These are phyloP conservation scores for Eueremaeus valkanovi DNA, from an alignment of 2,888 invertebrate genomes.

Conservation along the genomic window DNA sequence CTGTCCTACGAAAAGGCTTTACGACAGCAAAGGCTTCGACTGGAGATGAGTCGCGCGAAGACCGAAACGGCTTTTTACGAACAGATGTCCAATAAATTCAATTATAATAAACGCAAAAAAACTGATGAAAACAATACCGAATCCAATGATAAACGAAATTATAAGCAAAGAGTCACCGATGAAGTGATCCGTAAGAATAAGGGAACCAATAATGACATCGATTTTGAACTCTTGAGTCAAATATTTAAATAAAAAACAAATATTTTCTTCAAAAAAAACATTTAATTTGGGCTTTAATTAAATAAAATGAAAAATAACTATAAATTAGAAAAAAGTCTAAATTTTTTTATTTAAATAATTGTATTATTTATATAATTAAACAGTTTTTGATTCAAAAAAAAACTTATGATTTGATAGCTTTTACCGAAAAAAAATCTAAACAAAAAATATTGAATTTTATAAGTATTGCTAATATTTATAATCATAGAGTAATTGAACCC, in stretches of 20 bases:
- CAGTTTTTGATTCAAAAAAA: too few relatives aligned
- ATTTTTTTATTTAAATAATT: neutral
- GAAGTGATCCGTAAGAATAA: slow-evolving; percentile 40
- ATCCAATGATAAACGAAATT: slow-evolving; percentile 33
- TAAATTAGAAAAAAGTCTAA: neutral
- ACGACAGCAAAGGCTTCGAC: slow-evolving; percentile 73
- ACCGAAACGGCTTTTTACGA: slow-evolving; percentile 83
- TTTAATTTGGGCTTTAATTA: neutral
- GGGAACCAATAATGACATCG: slow-evolving; percentile 29
- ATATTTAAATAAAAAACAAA: slow-evolving; percentile 39
- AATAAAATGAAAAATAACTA: neutral
- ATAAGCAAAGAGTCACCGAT: slow-evolving; percentile 40
- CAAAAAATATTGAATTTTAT: too few relatives aligned
- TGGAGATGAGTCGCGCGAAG: slow-evolving; percentile 86
- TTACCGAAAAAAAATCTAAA: neutral
- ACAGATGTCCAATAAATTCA: slow-evolving; percentile 72
- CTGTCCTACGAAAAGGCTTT: slow-evolving; percentile 88
- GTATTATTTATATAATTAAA: neutral
- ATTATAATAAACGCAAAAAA: slow-evolving; percentile 54
- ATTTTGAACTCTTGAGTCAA: slow-evolving; percentile 37
- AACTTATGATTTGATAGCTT: neutral
- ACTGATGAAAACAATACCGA: slow-evolving; percentile 50
- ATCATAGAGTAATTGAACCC: neutral
- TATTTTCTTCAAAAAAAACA: neutral
- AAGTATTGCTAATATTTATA: neutral